Base-by-base conservation (phyloP, 2,113 vertebrate genomes). In the Cochlearius cochlearius region DNA sequence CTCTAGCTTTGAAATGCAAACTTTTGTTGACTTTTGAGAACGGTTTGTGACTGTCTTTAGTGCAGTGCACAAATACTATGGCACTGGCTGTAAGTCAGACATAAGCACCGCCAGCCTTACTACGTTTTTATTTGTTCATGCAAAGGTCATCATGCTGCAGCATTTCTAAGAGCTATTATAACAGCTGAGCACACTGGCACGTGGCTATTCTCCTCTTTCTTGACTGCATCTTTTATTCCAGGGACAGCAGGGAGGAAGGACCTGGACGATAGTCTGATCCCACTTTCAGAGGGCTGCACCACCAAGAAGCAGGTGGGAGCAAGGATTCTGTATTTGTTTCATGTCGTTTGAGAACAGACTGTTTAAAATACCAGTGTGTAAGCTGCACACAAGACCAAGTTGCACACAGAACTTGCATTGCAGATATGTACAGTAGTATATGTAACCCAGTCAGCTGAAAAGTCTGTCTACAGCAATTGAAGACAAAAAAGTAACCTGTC, bases 381-480 rank as follows among this genome's bases (percentile, higher is more conserved):
- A 68, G 2, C 3, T 36, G 19, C 19, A 62, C 12, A 20, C 10
- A 58, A 53, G 13, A 47, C 34, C 0, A 1, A n/a, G n/a, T n/a
- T n/a, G n/a, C n/a, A n/a, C n/a, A 63, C 41, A 11, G 12, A 39
- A 47, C 59, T 74, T 63, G 17, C 23, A 34, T 4, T 68, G 30
- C 36, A 86, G 15, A 12, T 47, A 63, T 22, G 62, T 49, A 20
- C 15, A 43, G 25, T 12, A 25, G 21, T 19, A 52, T 11, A 52
- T 19, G 27, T n/a, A 74, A 85, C 10, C 4, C 5, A 27, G 12
- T 30, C 12, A 62, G 13, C 22, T 88, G 47, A 67, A 39, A 72
- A 50, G 32, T 68, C 47, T 63, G 32, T 21, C 36, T n/a, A 7
- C 21, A 20, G 5, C 10, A 90, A 55, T 17, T 32, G 18, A 47